Evolutionary conservation across 2,797 vertebrate genomes (phyloP), one percentile per base, ranked within the genome.

Genomic region (Parotocinclus haroldoi): DNA sequence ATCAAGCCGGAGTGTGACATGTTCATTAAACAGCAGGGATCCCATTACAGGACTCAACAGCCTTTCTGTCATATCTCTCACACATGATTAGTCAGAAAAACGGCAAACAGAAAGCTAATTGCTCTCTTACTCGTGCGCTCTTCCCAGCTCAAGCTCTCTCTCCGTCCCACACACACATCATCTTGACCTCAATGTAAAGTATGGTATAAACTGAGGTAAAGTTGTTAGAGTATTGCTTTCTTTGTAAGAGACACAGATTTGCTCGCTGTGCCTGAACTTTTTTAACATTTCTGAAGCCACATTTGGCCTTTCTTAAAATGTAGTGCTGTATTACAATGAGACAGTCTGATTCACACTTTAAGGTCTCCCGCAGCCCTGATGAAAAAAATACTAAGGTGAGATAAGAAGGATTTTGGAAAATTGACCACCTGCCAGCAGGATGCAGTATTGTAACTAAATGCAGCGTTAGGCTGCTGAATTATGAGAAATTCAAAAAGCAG

Each of bases 11-110:
- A 83, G 79, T 74, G 79, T 82, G 83, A 88, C 85, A 81, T 86
- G 82, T 86, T 89, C 89, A 91, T 90, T 87, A 87, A 85, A 80
- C 83, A 86, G 84, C 83, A 84, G 84, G 82, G 78, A 86, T 83
- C 78, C 83, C 80, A 84, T 87, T 87, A 86, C 84, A 65, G 78
- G 80, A 79, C 81, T 84, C 83, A 82, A 75, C 82, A 84, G 78
- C 78, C 77, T 76, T 73, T 50, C 82, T 85, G 85, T 86, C 84
- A 89, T 85, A 85, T 85, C 81, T 76, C 84, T 84, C 84, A 77
- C 78, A 85, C 70, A 67, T 83, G 86, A 87, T 90, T 87, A 87
- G 82, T 84, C 80, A 83, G 83, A 88, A 80, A 83, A 82, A 76
- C 77, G 81, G 77, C 81, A 78, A 75, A 70, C 73, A 76, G 80